Evolutionary conservation across 2,888 invertebrate genomes (phyloP).

Genomic region (Chloroclystis v-ata): DNA sequence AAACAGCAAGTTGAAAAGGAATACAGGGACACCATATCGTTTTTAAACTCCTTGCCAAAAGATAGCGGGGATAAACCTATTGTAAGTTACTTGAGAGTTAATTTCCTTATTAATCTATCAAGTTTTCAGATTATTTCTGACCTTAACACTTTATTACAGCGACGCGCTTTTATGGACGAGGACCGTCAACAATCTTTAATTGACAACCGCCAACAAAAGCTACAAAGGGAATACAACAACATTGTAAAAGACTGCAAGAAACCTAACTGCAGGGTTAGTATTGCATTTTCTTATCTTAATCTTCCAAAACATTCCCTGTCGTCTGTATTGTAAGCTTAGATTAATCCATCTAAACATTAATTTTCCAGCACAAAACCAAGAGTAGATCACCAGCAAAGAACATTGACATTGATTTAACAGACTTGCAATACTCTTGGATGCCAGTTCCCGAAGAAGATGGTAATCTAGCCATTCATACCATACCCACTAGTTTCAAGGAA

Average conservation of each 20-base stretch:
- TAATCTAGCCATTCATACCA: constrained; percentile 58
- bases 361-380: constrained; percentile 37
- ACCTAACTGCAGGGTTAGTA: constrained; percentile 44
- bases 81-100: constrained; percentile 52
- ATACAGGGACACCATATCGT: constrained; percentile 63
- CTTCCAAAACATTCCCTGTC: neutral
- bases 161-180: constrained; percentile 56
- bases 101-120: no score
- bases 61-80: constrained; percentile 45
- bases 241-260: constrained; percentile 55
- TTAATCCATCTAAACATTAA: neutral
- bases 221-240: constrained; percentile 61
- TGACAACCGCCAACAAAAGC: constrained; percentile 51
- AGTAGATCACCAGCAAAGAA: constrained; percentile 38
- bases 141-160: no score
- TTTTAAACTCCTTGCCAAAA: constrained; percentile 61
- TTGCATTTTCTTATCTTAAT: neutral
- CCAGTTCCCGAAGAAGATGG: constrained; percentile 66
- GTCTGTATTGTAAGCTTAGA: neutral
- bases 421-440: constrained; percentile 70
- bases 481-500: constrained; percentile 50
- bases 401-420: constrained; percentile 36
- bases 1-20: constrained; percentile 81
- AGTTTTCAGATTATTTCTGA: no score
- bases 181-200: constrained; percentile 49